Evolutionary conservation across 2,888 invertebrate species (phyloP), one percentile per base, ranked within the genome.

Genomic region (Heliconius erato): DNA sequence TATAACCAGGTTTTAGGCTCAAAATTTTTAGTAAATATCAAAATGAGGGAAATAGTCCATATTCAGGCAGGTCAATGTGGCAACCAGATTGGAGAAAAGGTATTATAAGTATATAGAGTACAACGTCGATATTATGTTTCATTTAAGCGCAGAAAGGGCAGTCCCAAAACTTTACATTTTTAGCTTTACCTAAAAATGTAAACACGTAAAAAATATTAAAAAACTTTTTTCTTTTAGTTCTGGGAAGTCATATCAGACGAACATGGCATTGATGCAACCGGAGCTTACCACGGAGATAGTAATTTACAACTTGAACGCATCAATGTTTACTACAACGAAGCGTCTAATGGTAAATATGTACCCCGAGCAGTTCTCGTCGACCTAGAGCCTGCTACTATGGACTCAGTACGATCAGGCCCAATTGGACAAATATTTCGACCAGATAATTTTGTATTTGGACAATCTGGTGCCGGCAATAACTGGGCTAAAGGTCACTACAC

Each of bases 1-100:
- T 14, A 44, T 78, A 78, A 67, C 85, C 85, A 85, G 74, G 85
- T 87, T 89, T 91, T 89, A 86, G 91, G 84, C 84, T 82, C 90
- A 54, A 94, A 94, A 93, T 93, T 92, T 11, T 85, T 87, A 84
- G 92, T 92, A 87, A 69, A 44, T 95, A 74, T 26, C 82, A 91
- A 86, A 86, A 98, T 98, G 98, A 97, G 98, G 96, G 98, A 98
- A 96, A 98, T 98, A 91, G 97, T 98, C 87, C 97, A 98, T 93
- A 96, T 98, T 88, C 98, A 98, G 92, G 97, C 91, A 84, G 93
- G 93, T 82, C 92, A 92, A 89, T 93, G 93, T 87, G 93, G 93
- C n/a, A 93, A 93, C 97, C 98, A 98, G 94, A 97, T 98, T 89
- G 98, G 98, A 88, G 97, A 97, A 79, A 98, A 98, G 97, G 98